A percentile compares a stretch with the other conserved stretches of the same genome.
phyloP scores from a whole-genome alignment of 2,888 invertebrate genomes.

The Idaea dimidiata region DNA sequence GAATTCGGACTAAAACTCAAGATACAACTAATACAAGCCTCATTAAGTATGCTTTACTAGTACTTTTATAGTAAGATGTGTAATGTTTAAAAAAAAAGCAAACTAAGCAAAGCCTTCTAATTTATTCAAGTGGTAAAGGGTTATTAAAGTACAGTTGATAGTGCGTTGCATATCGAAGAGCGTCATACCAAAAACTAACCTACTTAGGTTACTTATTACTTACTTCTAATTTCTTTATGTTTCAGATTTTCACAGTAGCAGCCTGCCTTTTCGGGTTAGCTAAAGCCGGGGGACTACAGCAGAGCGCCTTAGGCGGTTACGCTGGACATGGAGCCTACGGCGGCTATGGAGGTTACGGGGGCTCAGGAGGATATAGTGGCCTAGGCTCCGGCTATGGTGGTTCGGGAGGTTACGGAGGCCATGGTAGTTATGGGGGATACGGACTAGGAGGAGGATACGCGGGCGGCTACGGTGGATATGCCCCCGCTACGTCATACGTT shows the following conservation, averaged over 20 bases:
- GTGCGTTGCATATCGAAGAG: too few species aligned
- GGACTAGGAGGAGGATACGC: conserved; percentile 7
- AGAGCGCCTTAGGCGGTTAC: conserved; percentile 26
- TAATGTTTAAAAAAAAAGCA: too few species aligned
- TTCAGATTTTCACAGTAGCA: conserved; percentile 43
- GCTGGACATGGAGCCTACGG: conserved; percentile 19
- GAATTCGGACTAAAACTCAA: too few species aligned
- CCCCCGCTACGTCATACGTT: conserved; percentile 35
- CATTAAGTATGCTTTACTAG: too few species aligned
- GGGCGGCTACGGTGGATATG: conserved; percentile 19
- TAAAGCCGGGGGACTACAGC: conserved; percentile 40
- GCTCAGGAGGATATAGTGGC: conserved; percentile 22
- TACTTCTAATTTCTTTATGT: not conserved
- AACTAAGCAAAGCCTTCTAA: too few species aligned
- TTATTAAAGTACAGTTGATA: too few species aligned
- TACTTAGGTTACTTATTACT: too few species aligned
- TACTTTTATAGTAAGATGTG: too few species aligned
- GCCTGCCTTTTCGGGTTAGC: conserved; percentile 50
- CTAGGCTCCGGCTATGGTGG: conserved; percentile 21
- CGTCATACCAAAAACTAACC: too few species aligned
- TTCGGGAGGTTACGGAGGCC: conserved; percentile 24
- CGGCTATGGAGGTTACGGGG: conserved; percentile 20
- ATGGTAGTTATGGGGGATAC: not conserved
- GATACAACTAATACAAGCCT: too few species aligned
- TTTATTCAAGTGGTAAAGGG: too few species aligned